Base-by-base conservation (phyloP, 2,797 vertebrate genomes). In the Spheniscus humboldti region DNA sequence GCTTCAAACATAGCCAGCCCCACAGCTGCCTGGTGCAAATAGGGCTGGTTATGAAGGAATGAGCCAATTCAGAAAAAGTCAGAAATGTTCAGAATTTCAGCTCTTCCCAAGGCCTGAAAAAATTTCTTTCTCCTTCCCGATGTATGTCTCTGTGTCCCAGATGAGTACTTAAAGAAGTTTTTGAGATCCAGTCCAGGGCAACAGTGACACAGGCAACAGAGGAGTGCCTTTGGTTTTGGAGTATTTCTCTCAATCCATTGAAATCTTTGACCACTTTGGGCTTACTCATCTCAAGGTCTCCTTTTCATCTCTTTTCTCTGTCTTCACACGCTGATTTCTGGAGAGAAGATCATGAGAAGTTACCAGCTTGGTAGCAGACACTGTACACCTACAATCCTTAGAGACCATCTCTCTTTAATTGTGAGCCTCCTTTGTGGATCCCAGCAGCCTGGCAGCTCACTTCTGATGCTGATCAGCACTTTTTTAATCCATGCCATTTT, bases 1-100 rank as follows among this genome's bases (percentile, higher is more conserved):
- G 10, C 35, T 74, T 72, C 73, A 86, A 53, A 67, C 2, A 2
- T 0, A 57, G 15, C 41, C 52, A 31, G 15, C 18, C 33, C 57
- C 63, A 52, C 68, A 52, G 1, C 0, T 35, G 35, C 52, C 27
- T 0, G 0, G 15, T 63, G 19, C 33, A 63, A 64, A 9, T 2
- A 27, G 31, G 30, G 15, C 43, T 76, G 67, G 13, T 66, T 19
- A 55, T 9, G 39, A 55, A 76, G 59, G 39, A 56, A 56, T 28
- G 6, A 63, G 69, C 4, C 30, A 18, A 16, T 56, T 79, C 86
- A 77, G 75, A 35, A 81, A 57, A 71, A 56, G 30, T 18, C 35
- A 30, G 50, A 86, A 37, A 79, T 18, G 25, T 66, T 79, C 55
- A 53, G 35, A 87, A 79, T 59, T 71, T 62, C 56, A 82, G 71